phyloP scores from a whole-genome alignment of 2,797 vertebrate species.

The Myripristis murdjan region DNA sequence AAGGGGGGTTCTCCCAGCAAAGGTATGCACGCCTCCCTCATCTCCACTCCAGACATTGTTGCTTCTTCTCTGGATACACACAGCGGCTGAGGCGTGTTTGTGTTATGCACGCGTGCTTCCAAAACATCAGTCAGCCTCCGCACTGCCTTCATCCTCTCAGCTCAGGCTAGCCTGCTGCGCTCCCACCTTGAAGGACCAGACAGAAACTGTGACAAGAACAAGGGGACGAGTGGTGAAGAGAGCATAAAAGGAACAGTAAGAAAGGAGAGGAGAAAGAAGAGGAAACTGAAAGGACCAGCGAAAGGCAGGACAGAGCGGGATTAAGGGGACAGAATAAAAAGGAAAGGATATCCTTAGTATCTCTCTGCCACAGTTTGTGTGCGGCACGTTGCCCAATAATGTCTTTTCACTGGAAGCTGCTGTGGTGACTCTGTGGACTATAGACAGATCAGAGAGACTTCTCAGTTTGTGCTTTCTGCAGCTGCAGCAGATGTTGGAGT shows the following conservation, averaged over 20 bases:
- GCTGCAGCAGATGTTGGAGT: constrained; percentile 73
- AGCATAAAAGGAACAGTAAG: constrained; percentile 21
- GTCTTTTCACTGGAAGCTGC: constrained; percentile 53
- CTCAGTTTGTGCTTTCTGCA: constrained; percentile 52
- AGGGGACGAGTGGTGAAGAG: constrained; percentile 45
- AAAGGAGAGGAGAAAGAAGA: constrained; percentile 37
- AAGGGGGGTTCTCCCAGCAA: constrained; percentile 77
- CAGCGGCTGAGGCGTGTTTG: constrained; percentile 48
- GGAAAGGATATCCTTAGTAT: constrained; percentile 20
- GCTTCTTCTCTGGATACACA: constrained; percentile 55
- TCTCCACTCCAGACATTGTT: constrained; percentile 80
- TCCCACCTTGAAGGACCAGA: constrained; percentile 65
- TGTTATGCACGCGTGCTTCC: constrained; percentile 33
- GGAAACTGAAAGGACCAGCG: constrained; percentile 34
- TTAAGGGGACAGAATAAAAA: constrained; percentile 24
- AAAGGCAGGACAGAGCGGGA: constrained; percentile 9
- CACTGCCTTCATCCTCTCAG: constrained; percentile 53
- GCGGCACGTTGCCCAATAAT: constrained; percentile 36
- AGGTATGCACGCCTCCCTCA: constrained; percentile 77
- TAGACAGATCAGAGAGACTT: constrained; percentile 47
- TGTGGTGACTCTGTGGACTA: constrained; percentile 55
- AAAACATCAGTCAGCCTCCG: constrained; percentile 48
- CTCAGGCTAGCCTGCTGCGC: constrained; percentile 53
- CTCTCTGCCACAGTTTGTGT: constrained; percentile 24
- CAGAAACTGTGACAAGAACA: constrained; percentile 50